A percentile compares a stretch with the other conserved stretches of the same genome.
Evolutionary conservation across 2,113 vertebrate species (phyloP).

Genomic region (Brachyistius frenatus): DNA sequence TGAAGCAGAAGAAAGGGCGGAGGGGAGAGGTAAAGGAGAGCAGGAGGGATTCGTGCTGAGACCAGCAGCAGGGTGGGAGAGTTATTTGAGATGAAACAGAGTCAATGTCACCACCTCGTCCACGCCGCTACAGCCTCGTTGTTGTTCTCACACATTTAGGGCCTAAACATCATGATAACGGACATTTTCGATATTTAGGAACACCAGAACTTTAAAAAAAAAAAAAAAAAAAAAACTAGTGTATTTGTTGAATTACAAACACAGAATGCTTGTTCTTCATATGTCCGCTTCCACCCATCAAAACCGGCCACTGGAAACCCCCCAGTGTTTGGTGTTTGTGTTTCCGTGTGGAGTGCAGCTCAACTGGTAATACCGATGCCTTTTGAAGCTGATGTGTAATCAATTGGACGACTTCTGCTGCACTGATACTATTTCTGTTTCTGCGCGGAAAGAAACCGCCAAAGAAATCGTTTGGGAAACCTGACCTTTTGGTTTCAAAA

Average conservation of each 20-base stretch:
- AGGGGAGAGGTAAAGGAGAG: not conserved
- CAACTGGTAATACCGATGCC: not conserved
- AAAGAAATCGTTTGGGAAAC: slow-evolving; percentile 30
- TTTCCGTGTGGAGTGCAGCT: not conserved
- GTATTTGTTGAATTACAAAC: not conserved
- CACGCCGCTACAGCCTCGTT: not conserved
- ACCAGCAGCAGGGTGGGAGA: slow-evolving; percentile 40
- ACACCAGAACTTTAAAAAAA: too few species aligned
- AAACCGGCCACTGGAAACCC: not conserved
- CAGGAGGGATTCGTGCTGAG: slow-evolving; percentile 45
- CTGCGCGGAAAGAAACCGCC: slow-evolving; percentile 15
- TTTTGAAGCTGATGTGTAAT: slow-evolving; percentile 50
- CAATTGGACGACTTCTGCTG: slow-evolving; percentile 17
- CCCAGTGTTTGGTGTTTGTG: not conserved
- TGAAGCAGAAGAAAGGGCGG: slow-evolving; percentile 30
- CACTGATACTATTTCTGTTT: slow-evolving; percentile 34
- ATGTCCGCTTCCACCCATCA: not conserved
- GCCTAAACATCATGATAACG: too few species aligned
- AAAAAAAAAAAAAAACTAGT: not conserved
- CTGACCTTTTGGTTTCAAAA: slow-evolving; percentile 31
- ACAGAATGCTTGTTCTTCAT: not conserved
- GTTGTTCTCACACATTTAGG: not conserved
- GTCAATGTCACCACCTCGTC: slow-evolving; percentile 19
- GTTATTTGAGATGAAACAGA: slow-evolving; percentile 39
- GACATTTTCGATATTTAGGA: too few species aligned